Conservation (phyloP, 2,888 invertebrate species). For the Acanthosepion esculentum region DNA sequence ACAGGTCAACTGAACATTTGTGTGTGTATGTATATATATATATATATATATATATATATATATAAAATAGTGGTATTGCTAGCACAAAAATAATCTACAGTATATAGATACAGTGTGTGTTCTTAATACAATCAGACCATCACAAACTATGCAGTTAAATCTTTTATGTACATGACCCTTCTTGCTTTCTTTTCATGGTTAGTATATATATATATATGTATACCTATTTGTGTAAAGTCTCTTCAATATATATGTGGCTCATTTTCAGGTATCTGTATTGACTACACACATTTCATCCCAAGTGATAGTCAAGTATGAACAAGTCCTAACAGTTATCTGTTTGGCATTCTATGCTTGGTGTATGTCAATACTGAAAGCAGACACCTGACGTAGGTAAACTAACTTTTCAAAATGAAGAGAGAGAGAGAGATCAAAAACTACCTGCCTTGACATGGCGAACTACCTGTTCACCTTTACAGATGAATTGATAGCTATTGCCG, state of each 20-base stretch:
- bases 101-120: too few species aligned
- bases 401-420: not conserved
- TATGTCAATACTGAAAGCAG: conserved; percentile 33
- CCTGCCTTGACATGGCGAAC: not conserved
- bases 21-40: too few species aligned
- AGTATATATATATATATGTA: too few species aligned
- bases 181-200: too few species aligned
- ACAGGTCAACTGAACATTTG: too few species aligned
- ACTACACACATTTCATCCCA: not conserved
- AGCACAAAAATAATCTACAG: too few species aligned
- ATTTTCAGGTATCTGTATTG: too few species aligned
- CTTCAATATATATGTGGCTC: not conserved
- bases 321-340: not conserved
- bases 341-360: not conserved
- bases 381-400: conserved; percentile 2
- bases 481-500: not conserved
- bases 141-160: too few species aligned
- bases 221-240: not conserved
- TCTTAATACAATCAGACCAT: too few species aligned
- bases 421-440: not conserved
- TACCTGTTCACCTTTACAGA: not conserved
- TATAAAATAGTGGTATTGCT: too few species aligned
- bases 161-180: too few species aligned
- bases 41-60: too few species aligned
- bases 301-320: conserved; percentile 33